Conservation (phyloP, 2,888 invertebrate genomes). For the Scelioninae gen. 1 region DNA sequence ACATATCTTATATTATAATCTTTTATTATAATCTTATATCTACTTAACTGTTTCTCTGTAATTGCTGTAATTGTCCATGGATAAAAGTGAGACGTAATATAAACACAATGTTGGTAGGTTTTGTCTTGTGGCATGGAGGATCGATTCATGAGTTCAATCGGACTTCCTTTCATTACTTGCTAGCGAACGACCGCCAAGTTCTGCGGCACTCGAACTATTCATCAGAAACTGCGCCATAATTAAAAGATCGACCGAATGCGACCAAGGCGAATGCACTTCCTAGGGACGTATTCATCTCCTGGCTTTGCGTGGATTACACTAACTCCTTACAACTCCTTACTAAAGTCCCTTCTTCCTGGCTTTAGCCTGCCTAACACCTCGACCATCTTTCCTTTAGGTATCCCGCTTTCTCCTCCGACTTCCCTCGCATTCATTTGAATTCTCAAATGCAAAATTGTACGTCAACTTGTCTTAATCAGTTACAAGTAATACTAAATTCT, state of each 20-base stretch:
- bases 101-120: constrained; percentile 37
- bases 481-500: constrained; percentile 19
- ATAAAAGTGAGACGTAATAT: constrained; percentile 44
- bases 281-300: constrained; percentile 71
- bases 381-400: constrained; percentile 27
- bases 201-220: constrained; percentile 64
- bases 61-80: constrained; percentile 25
- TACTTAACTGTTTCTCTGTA: constrained; percentile 28
- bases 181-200: constrained; percentile 57
- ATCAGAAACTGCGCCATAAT: constrained; percentile 72
- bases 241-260: constrained; percentile 72
- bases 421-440: constrained; percentile 55
- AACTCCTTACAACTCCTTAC: constrained; percentile 73
- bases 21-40: constrained; percentile 31
- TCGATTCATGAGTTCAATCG: constrained; percentile 64
- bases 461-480: constrained; percentile 48
- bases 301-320: constrained; percentile 74
- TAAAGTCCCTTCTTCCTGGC: constrained; percentile 59
- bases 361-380: constrained; percentile 47
- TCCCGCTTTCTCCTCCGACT: constrained; percentile 37
- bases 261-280: constrained; percentile 67
- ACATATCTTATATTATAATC: too few relatives aligned
- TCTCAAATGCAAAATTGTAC: constrained; percentile 51
- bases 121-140: constrained; percentile 27
- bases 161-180: constrained; percentile 67